Base-by-base conservation (phyloP, 2,888 invertebrate genomes). In the Choreutis nemorana region DNA sequence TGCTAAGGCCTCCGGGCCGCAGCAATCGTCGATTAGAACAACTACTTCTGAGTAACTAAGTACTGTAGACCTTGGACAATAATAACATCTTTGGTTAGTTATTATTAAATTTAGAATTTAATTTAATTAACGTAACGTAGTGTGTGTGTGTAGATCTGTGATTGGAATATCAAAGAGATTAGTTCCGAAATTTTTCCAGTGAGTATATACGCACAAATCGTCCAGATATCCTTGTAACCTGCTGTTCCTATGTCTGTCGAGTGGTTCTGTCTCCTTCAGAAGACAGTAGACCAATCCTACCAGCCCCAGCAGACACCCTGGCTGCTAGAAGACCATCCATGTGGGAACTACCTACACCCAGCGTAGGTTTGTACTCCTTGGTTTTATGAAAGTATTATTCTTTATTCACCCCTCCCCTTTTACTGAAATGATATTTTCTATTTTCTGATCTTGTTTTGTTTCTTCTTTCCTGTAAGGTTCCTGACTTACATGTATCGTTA, bases 241-340 rank as follows among this genome's bases (percentile, higher is more conserved):
- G 83, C 49, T 83, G 84, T 36, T 82, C 83, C 46, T 68, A 73
- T 47, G 59, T 81, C 13, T 81, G 81, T 32, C 53, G 54, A 6
- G 37, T 83, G n/a, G 42, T 47, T 3, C 44, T 81, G 21, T 35
- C 31, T 28, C 39, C 12, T 1, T 35, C 14, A 5, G 32, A 30
- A 0, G 41, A 43, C 1, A 25, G 18, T 6, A 37, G 2, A 2
- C 31, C 24, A 8, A 16, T 44, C 2, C 36, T 57, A 9, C 45
- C 63, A 0, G 66, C 78, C 1, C 77, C 78, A 0, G 58, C 59
- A 0, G 64, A 67, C 37, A 57, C 62, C 2, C 50, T 61, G 34
- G 48, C 58, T 0, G 67, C 72, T 0, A 43, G 72, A 1, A 43
- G 64, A 5, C 77, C 77, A 0, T 62, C 64, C 0, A 44, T 50